phyloP scores from a whole-genome alignment of 2,113 vertebrate genomes.

The Bothrops jararaca region DNA sequence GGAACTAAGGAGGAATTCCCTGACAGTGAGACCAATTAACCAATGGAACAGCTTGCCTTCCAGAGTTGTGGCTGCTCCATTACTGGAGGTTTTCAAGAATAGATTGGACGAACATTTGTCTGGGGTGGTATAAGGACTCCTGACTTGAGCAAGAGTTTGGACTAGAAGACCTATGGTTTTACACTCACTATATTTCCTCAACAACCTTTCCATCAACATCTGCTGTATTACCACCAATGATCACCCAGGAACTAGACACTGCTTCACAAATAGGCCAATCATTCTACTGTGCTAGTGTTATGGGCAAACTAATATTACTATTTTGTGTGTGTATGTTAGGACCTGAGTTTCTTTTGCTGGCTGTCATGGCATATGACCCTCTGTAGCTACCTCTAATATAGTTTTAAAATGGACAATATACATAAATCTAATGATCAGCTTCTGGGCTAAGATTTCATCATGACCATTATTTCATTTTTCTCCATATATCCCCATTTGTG shows the following conservation, averaged over 20 bases:
- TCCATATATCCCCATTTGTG: not conserved
- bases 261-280: slow-evolving; percentile 9
- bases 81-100: no score
- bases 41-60: no score
- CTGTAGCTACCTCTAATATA: not conserved
- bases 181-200: slow-evolving; percentile 24
- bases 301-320: slow-evolving; percentile 50
- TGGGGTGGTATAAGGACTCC: no score
- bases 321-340: slow-evolving; percentile 21
- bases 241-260: slow-evolving; percentile 38
- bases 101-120: no score
- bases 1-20: no score
- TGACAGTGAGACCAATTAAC: no score
- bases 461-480: not conserved
- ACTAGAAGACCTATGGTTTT: not conserved
- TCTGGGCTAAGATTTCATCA: not conserved
- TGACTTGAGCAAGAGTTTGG: no score
- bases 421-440: not conserved
- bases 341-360: slow-evolving; percentile 46
- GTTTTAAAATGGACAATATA: not conserved
- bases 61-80: no score
- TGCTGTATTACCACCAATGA: slow-evolving; percentile 44
- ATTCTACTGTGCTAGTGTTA: slow-evolving; percentile 52
- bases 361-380: slow-evolving; percentile 12
- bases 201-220: slow-evolving; percentile 34